phyloP scores from a whole-genome alignment of 2,888 invertebrate species.

The Adelognathus sp. region DNA sequence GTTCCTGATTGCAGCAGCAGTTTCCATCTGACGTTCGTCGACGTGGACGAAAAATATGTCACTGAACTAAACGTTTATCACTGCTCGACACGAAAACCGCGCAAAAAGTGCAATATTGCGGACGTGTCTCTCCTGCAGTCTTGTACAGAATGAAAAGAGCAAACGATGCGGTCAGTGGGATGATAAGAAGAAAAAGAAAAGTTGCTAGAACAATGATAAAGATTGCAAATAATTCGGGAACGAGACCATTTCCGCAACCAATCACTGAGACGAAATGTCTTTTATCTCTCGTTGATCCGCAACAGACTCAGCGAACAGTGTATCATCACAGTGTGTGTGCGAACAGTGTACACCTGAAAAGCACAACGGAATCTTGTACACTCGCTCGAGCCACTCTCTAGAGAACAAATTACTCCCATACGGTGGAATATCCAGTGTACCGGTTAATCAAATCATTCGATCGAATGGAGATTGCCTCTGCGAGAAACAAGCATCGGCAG shows the following conservation, averaged over 20 bases:
- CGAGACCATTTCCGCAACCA: neutral
- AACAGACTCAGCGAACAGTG: neutral
- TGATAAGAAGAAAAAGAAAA: neutral
- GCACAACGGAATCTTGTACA: neutral
- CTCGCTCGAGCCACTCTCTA: neutral
- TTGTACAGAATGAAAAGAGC: neutral
- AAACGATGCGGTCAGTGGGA: neutral
- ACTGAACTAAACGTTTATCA: slow-evolving; percentile 1
- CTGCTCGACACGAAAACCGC: too few species aligned
- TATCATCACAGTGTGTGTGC: neutral
- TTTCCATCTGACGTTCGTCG: neutral
- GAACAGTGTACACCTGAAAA: neutral
- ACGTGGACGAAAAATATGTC: slow-evolving; percentile 18
- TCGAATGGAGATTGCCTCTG: slow-evolving; percentile 9
- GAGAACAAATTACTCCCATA: slow-evolving; percentile 5
- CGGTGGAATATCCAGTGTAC: neutral
- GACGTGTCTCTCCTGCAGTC: neutral
- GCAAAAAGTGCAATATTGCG: neutral
- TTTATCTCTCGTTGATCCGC: neutral
- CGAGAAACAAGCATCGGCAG: neutral
- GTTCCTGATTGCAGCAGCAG: slow-evolving; percentile 10
- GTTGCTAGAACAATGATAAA: neutral
- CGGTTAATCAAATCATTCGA: slow-evolving; percentile 28
- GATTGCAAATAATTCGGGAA: neutral
- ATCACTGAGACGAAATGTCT: neutral